Base-by-base conservation (phyloP, 2,113 vertebrate genomes). In the Aspiorhynchus laticeps region DNA sequence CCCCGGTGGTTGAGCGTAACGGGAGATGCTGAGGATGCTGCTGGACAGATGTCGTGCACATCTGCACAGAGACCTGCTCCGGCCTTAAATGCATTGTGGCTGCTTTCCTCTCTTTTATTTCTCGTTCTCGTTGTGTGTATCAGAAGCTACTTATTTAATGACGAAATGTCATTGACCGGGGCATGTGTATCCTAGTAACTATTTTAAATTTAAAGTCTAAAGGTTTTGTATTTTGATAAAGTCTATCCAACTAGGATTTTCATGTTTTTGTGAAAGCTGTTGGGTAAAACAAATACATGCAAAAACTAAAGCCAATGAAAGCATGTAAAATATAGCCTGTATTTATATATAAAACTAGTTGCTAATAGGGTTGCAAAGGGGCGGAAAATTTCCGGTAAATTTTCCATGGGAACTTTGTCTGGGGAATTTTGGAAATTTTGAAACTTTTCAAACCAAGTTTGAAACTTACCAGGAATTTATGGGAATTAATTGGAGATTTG, bases 1-100 rank as follows among this genome's bases (percentile, higher is more conserved):
- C 28, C 5, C 3, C 12, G 0, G 36, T 15, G 78, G 53, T 80
- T 59, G 53, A 59, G 31, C 78, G 28, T 79, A 21, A 56, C 46
- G 76, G 7, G 41, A 73, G 31, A 59, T 69, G 85, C 24, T 67
- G 48, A 53, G 83, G 77, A 86, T 80, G 88, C 85, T 48, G 43
- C 51, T 24, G 43, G 19, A 78, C 88, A 89, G 53, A 56, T 89
- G 88, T 83, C 41, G 41, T 74, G 73, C 83, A 85, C 86, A 89
- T 85, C 88, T 89, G 86, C 78, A 85, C 82, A 9, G 77, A 38
- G 51, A 82, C 79, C 12, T 76, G 76, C 61, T 48, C 28, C 33
- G 80, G 80, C 80, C 80, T 69, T 19, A 1, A 26, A 65, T 43
- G 41, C 3, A 81, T 21, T 38, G 51, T 33, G 26, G 19, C 19